Evolutionary conservation across 1,140 invertebrate species (phyloP), one percentile per base, ranked within the genome.

Genomic region (Caenorhabditis inopinata): DNA sequence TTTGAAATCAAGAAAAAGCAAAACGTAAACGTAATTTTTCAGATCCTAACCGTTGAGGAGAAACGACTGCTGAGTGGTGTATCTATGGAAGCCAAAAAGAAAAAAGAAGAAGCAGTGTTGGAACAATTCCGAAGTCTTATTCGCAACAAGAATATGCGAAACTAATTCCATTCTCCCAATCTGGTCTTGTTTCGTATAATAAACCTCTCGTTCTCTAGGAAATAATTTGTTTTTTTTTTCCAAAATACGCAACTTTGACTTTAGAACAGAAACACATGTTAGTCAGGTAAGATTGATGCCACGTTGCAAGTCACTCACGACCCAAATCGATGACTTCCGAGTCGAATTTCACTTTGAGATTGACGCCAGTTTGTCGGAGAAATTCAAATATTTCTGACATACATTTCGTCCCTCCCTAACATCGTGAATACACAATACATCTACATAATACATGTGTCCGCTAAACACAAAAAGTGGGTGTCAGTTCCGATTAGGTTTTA

Each of bases 21-120:
- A 16, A 74, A 25, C 29, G 16, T 35, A 25, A 25, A 46, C 45
- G 45, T n/a, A n/a, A 11, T 46, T 46, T 46, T 87, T 74, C 96
- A 99, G 91, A 96, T 99, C 89, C 98, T 99, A 91, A 97, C 95
- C 23, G 97, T 97, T 2, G 97, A 99, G 90, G 97, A 99, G 89
- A 99, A 99, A 89, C 91, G 97, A 84, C 95, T 96, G 9, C 90
- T 99, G 74, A 95, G 95, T 1, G 96, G 96, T 92, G 99, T 99
- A 89, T 97, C 96, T 89, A 95, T 96, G 90, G 96, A 98, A 90
- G 96, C 98, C 90, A 91, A 96, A 83, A 92, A 94, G 83, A 98
- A 98, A 89, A 91, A 96, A 68, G 97, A 99, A 90, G 95, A 94
- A 88, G 93, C 95, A 86, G 98, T 99, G 87, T 91, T 99, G 27